These are phyloP conservation scores for Hirudinaria manillensis DNA, from an alignment of 2,888 invertebrate species.

Conservation along the genomic window DNA sequence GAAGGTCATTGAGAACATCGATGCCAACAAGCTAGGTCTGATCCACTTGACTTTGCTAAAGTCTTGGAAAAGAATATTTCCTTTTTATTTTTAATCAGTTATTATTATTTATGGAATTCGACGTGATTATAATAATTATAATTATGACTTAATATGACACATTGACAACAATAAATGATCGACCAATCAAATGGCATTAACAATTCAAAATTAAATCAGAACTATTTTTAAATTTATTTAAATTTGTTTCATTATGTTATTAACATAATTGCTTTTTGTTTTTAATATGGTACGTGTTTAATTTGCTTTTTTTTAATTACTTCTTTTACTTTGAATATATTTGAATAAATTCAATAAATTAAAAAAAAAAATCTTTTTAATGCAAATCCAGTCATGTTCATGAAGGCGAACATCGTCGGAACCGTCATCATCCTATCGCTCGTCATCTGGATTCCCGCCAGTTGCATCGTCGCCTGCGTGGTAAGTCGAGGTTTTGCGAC, in stretches of 20 bases:
- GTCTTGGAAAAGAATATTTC: background rate
- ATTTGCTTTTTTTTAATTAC: too few relatives aligned
- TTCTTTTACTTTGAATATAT: too few relatives aligned
- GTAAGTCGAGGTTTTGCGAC: conserved; percentile 30
- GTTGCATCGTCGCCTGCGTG: conserved; percentile 66
- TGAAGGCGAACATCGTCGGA: conserved; percentile 63
- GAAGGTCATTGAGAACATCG: conserved; percentile 90
- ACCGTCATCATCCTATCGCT: conserved; percentile 82
- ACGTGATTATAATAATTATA: too few relatives aligned
- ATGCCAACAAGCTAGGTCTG: conserved; percentile 35
- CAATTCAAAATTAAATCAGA: too few relatives aligned
- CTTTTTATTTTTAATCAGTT: background rate
- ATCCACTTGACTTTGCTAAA: background rate
- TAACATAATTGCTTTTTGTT: background rate
- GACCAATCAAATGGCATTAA: too few relatives aligned
- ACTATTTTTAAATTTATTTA: background rate
- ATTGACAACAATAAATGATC: too few relatives aligned
- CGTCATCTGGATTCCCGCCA: conserved; percentile 89
- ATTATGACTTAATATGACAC: too few relatives aligned
- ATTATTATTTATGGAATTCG: conserved; percentile 19
- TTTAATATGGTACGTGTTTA: too few relatives aligned
- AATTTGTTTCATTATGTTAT: background rate
- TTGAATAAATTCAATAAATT: too few relatives aligned
- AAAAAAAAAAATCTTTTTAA: too few relatives aligned
- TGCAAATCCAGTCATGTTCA: conserved; percentile 45